Evolutionary conservation across 2,113 vertebrate species (phyloP), one percentile per base, ranked within the genome.

Genomic region (Campylomormyrus numenius): DNA sequence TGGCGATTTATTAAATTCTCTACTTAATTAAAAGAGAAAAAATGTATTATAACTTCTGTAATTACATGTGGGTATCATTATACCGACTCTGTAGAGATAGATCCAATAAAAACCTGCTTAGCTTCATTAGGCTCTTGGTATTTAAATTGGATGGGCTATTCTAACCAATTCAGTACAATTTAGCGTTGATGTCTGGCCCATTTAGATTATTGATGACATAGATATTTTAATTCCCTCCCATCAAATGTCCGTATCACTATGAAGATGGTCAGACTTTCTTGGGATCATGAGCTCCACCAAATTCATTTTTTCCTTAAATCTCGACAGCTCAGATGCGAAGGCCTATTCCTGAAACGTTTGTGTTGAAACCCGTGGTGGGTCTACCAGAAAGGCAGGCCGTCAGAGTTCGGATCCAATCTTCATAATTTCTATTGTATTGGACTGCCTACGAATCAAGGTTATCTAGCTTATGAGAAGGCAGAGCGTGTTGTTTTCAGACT

Each of bases 1-100:
- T 42, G 45, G 7, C 19, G 21, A 85, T 49, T 84, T 45, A 85
- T 49, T 77, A 77, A 48, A 85, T 85, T 45, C 24, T n/a, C 42
- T 46, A 13, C 24, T 85, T 85, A 85, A 85, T 49, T 80, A 80
- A 80, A 80, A 80, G 31, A 80, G 74, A 80, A 80, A 77, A 80
- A 80, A 80, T 85, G 39, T 85, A 48, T 85, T 49, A 48, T 85
- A 85, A 85, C 45, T 49, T 49, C 83, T 49, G 45, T 85, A 85
- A 85, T 24, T 27, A 85, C 45, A 24, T 15, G 42, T 27, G 21
- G 19, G 83, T 85, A 24, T 1, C 83, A 49, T 24, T 49, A n/a
- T 27, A 49, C 42, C 2, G n/a, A 85, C 24, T 83, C 77, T 85
- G 17, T 42, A 48, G 74, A 80, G 74, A 80, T 42, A 31, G n/a